Percentiles rank a stretch among this genome's conserved stretches.
Evolutionary conservation across 2,797 vertebrate genomes (phyloP).

Genomic region (Chiloscyllium punctatum): DNA sequence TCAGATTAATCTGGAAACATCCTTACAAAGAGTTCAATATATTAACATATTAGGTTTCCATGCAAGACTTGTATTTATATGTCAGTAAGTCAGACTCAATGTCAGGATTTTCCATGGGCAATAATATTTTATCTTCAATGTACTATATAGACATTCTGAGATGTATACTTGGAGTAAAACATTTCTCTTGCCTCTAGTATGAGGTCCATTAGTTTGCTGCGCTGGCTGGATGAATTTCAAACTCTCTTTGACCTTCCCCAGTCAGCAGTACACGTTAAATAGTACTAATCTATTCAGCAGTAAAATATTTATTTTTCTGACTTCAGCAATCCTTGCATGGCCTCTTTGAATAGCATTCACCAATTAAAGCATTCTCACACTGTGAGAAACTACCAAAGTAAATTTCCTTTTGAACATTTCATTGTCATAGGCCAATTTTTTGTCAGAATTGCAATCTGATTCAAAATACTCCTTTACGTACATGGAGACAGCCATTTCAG

Average conservation of each 20-base stretch:
- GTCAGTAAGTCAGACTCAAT: not conserved
- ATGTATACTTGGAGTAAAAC: not conserved
- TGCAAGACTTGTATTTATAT: not conserved
- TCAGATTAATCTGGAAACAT: not conserved
- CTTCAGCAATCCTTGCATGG: not conserved
- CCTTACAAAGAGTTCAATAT: not conserved
- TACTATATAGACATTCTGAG: not conserved
- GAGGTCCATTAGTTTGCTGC: not conserved
- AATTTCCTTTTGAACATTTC: not conserved
- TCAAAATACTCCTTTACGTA: not conserved
- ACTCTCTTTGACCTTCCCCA: not conserved
- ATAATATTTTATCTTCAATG: not conserved
- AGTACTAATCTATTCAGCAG: not conserved
- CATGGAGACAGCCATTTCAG: not conserved
- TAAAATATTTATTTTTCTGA: not conserved
- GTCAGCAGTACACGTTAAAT: not conserved
- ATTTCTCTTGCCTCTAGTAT: not conserved
- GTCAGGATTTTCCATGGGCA: not conserved
- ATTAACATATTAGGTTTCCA: not conserved
- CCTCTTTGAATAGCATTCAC: not conserved
- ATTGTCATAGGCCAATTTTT: not conserved
- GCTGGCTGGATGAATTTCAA: not conserved
- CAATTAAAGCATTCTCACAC: not conserved
- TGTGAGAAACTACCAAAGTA: not conserved
- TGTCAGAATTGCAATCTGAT: not conserved